These are phyloP conservation scores for Melanotaenia nigrans DNA, from an alignment of 2,797 vertebrate genomes.

Conservation along the genomic window DNA sequence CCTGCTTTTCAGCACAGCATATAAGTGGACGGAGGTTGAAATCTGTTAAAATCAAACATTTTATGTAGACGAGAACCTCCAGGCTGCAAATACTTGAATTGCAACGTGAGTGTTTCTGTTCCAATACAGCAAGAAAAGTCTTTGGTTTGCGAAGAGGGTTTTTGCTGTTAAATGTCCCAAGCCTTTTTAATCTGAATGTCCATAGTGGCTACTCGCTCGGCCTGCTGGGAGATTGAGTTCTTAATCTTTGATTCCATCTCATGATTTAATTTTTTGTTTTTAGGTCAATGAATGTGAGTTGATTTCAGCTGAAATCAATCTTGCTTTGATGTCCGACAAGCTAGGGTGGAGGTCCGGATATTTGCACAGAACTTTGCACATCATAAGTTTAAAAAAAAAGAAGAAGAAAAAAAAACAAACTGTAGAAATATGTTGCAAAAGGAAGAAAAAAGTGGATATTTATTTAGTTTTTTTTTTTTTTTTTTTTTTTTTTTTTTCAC, in stretches of 20 bases:
- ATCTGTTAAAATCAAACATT: slow-evolving; percentile 8
- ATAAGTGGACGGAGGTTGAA: background rate
- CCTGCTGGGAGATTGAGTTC: slow-evolving; percentile 70
- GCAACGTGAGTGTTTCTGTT: slow-evolving; percentile 69
- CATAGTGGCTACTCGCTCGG: slow-evolving; percentile 36
- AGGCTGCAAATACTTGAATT: slow-evolving; percentile 80
- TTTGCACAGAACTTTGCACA: slow-evolving; percentile 85
- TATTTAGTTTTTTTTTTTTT: slow-evolving; percentile 70
- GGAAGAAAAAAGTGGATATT: slow-evolving; percentile 78
- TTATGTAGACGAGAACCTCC: slow-evolving; percentile 40
- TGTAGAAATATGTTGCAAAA: slow-evolving; percentile 68
- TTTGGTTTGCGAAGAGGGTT: slow-evolving; percentile 20
- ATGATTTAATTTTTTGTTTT: slow-evolving; percentile 56
- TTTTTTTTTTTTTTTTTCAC: too few relatives aligned
- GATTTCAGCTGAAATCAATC: slow-evolving; percentile 64
- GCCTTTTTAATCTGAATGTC: slow-evolving; percentile 74
- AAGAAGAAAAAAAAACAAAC: slow-evolving; percentile 22
- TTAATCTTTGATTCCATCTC: slow-evolving; percentile 77
- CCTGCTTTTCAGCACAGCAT: slow-evolving; percentile 14
- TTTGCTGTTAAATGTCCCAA: slow-evolving; percentile 45
- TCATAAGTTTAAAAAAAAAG: slow-evolving; percentile 51
- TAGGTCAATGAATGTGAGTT: slow-evolving; percentile 79
- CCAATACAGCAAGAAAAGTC: slow-evolving; percentile 44
- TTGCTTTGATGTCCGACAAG: slow-evolving; percentile 63
- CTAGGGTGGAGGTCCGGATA: slow-evolving; percentile 63